phyloP scores from a whole-genome alignment of 1,140 invertebrate genomes.

The Magallana ariakensis region DNA sequence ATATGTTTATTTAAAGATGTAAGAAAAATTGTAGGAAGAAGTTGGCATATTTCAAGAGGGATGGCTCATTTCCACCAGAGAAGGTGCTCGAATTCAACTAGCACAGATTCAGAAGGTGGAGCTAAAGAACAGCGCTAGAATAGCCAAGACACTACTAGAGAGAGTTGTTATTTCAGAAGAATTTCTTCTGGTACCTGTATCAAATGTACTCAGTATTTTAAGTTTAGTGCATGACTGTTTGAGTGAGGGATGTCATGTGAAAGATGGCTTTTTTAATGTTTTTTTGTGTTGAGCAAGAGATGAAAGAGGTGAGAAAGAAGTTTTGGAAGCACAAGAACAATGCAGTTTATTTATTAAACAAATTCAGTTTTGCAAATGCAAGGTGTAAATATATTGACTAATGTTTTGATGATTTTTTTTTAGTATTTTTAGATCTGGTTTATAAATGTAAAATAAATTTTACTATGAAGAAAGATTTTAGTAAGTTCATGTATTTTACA shows the following conservation, averaged over 20 bases:
- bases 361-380: conserved; percentile 1
- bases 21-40: not conserved
- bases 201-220: not conserved
- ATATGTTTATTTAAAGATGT: not conserved
- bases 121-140: not conserved
- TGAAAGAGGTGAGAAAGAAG: not conserved
- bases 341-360: not conserved
- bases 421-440: too few species aligned
- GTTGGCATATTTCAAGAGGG: not conserved
- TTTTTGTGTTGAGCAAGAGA: conserved; percentile 19
- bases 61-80: not conserved
- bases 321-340: conserved; percentile 18
- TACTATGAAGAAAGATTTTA: too few species aligned
- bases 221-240: not conserved
- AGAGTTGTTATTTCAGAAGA: not conserved
- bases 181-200: not conserved
- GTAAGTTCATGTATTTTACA: too few species aligned
- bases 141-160: not conserved
- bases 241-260: not conserved
- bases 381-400: not conserved
- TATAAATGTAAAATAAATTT: too few species aligned
- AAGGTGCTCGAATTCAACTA: not conserved
- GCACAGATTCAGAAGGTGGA: not conserved
- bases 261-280: not conserved
- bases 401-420: not conserved